phyloP scores from a whole-genome alignment of 1,140 invertebrate species.

The Drosophila arizonae region DNA sequence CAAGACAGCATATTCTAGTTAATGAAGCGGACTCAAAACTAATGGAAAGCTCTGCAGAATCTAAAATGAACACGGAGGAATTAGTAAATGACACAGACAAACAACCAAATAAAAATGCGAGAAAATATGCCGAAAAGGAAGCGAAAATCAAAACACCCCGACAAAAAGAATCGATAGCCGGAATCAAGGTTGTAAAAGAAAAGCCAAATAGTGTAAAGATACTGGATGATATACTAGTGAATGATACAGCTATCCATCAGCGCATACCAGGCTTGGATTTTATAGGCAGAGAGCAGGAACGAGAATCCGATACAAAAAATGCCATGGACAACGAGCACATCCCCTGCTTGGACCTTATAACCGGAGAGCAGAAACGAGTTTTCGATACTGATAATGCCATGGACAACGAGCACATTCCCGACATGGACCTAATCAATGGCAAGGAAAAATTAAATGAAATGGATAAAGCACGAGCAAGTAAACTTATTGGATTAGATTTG shows the following conservation, averaged over 20 bases:
- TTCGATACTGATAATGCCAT: neutral
- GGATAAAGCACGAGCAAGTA: neutral
- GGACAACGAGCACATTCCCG: neutral
- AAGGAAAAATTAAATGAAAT: neutral
- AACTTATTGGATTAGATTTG: neutral
- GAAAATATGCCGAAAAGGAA: neutral
- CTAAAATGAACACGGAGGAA: neutral
- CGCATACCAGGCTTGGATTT: neutral
- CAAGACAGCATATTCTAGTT: neutral
- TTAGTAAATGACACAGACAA: neutral
- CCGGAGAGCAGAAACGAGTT: neutral
- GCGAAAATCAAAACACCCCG: neutral
- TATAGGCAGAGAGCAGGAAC: neutral
- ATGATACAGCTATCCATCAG: neutral
- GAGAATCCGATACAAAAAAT: too few relatives aligned
- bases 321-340: neutral
- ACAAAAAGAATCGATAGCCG: neutral
- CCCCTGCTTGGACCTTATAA: neutral
- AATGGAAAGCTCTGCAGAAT: neutral
- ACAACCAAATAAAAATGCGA: neutral
- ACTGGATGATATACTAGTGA: neutral
- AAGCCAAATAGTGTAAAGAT: too few relatives aligned
- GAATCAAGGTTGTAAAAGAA: too few relatives aligned
- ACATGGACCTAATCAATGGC: neutral
- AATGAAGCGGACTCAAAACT: neutral